Evolutionary conservation across 2,113 vertebrate genomes (phyloP).

Genomic region (Anhinga rufa): DNA sequence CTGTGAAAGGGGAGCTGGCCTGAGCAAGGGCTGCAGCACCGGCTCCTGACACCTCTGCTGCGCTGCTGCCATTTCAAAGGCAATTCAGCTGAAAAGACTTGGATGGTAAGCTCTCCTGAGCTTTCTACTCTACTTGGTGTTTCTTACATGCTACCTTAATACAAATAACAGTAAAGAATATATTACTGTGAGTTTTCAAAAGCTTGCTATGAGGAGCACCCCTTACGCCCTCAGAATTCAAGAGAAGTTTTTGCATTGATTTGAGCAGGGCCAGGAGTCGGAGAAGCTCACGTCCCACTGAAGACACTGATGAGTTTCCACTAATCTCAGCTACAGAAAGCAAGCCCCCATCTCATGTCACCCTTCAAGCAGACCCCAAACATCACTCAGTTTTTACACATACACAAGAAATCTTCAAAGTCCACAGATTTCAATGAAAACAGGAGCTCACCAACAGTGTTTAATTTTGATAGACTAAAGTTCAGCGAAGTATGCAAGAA

Average conservation of each 20-base stretch:
- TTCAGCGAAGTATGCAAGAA: not conserved
- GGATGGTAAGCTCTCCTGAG: not conserved
- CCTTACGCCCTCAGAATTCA: not conserved
- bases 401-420: not conserved
- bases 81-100: not conserved
- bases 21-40: not conserved
- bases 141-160: not conserved
- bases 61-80: not conserved
- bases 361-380: not conserved
- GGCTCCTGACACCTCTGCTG: accelerated
- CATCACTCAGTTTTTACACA: accelerated
- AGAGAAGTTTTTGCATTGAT: not conserved
- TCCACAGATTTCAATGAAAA: not conserved
- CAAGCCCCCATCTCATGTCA: not conserved
- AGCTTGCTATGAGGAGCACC: not conserved
- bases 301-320: not conserved
- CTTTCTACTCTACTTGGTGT: not conserved
- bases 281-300: not conserved
- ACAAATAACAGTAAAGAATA: not conserved
- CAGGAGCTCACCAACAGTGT: not conserved
- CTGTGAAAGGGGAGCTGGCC: not conserved
- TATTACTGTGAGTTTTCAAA: not conserved
- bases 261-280: accelerated
- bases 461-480: not conserved
- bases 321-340: not conserved